Evolutionary conservation across 2,797 vertebrate species (phyloP), one percentile per base, ranked within the genome.

Genomic region (Rhinella marina): DNA sequence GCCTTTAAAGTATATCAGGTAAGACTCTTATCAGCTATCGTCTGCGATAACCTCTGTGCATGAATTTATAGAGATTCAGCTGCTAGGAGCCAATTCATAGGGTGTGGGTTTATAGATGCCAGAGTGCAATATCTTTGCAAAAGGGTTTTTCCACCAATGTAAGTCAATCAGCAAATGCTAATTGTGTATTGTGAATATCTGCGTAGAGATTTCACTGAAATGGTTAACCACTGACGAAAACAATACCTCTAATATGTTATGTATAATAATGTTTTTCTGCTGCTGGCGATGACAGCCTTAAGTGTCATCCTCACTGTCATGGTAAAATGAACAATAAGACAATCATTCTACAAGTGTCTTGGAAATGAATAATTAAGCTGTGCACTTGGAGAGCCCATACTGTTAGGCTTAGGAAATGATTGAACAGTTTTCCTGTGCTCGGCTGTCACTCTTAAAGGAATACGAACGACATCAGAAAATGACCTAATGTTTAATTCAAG

Each of bases 1-100:
- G 50, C 91, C 91, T 25, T 85, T 90, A 84, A 85, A 76, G 78
- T 93, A 93, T 75, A 92, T 94, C 90, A 93, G 93, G 93, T 94
- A 90, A 93, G 92, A 9, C 50, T 54, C 10, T 66, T 68, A 8
- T 59, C 50, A 57, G 50, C 19, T 70, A 48, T 50, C 73, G 21
- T 52, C 41, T 84, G 23, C n/a, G 41, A 32, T 32, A 25, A 25
- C 13, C 56, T 2, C 54, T 27, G 61, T 25, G 41, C 57, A 9
- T 32, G 25, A 64, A 87, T 87, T 25, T 54, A 50, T 9, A 48
- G 6, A 32, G 25, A 77, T n/a, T 48, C 62, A 52, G 62, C 21
- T 81, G 52, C 27, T 19, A 61, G 19, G n/a, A 64, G 48, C 68
- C 54, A 21, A 56, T 70, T 12, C 59, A 21, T 23, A 76, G 68